Evolutionary conservation across 2,888 invertebrate genomes (phyloP).

Genomic region (Plebejus melissa): DNA sequence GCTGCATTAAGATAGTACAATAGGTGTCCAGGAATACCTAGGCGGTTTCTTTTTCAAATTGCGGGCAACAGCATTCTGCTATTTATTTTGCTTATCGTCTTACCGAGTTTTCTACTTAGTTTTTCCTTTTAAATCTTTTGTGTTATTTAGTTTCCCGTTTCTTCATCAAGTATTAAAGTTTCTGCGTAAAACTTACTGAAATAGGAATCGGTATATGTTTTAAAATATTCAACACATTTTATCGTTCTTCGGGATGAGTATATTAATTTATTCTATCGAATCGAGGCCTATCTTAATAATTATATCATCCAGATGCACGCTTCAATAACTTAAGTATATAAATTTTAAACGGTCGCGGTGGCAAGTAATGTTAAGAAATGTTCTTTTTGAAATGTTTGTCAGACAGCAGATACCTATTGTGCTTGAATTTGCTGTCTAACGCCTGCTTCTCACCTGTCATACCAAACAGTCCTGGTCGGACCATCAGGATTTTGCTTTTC

Average conservation of each 20-base stretch:
- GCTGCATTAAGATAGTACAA: not conserved
- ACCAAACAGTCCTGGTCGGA: not conserved
- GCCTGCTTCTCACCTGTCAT: too few relatives aligned
- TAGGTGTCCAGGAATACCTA: not conserved
- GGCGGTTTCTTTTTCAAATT: slow-evolving; percentile 14
- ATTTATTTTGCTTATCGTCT: slow-evolving; percentile 17
- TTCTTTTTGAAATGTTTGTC: too few relatives aligned
- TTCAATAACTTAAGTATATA: too few relatives aligned
- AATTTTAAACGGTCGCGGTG: too few relatives aligned
- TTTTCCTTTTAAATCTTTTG: not conserved
- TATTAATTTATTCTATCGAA: too few relatives aligned
- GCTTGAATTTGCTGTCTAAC: too few relatives aligned
- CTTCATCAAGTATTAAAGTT: not conserved
- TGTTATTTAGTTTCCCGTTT: not conserved
- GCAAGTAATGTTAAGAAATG: too few relatives aligned
- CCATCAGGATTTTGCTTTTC: not conserved
- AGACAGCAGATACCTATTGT: too few relatives aligned
- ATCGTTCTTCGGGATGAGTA: too few relatives aligned
- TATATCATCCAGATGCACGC: too few relatives aligned
- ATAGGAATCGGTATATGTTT: not conserved
- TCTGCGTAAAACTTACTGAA: not conserved
- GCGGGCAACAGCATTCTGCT: not conserved
- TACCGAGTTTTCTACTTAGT: slow-evolving; percentile 4
- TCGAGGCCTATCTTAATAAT: too few relatives aligned
- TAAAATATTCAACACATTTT: too few relatives aligned